phyloP scores from a whole-genome alignment of 2,888 invertebrate species.

The Sepiola atlantica region DNA sequence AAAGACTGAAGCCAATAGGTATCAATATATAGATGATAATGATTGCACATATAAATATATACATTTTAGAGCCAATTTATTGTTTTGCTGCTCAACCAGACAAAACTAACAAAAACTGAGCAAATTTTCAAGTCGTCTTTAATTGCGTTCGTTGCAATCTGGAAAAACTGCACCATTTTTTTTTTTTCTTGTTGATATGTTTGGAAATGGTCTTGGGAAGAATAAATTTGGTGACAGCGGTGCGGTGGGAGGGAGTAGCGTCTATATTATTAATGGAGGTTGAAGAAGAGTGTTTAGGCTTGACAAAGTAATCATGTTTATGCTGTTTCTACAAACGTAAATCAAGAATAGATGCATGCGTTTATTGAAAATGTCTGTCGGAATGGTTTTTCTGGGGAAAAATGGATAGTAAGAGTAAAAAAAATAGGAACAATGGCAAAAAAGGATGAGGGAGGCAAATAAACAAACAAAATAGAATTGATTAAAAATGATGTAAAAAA shows the following conservation, averaged over 20 bases:
- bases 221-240: too few species aligned
- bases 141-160: not conserved
- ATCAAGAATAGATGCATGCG: not conserved
- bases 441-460: too few species aligned
- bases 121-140: not conserved
- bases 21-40: too few species aligned
- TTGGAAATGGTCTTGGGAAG: not conserved
- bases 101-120: not conserved
- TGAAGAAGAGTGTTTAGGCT: not conserved
- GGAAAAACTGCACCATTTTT: not conserved
- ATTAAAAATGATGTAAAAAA: not conserved
- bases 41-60: too few species aligned
- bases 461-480: not conserved
- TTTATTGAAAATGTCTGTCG: not conserved
- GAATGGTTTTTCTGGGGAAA: not conserved
- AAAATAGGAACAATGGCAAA: not conserved
- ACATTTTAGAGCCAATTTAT: not conserved
- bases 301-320: not conserved
- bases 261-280: not conserved
- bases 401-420: not conserved
- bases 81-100: not conserved
- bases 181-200: not conserved
- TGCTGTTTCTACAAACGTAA: not conserved
- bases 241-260: not conserved
- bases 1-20: too few species aligned